Conservation (phyloP, 2,888 invertebrate genomes). For the Thymelicus sylvestris region DNA sequence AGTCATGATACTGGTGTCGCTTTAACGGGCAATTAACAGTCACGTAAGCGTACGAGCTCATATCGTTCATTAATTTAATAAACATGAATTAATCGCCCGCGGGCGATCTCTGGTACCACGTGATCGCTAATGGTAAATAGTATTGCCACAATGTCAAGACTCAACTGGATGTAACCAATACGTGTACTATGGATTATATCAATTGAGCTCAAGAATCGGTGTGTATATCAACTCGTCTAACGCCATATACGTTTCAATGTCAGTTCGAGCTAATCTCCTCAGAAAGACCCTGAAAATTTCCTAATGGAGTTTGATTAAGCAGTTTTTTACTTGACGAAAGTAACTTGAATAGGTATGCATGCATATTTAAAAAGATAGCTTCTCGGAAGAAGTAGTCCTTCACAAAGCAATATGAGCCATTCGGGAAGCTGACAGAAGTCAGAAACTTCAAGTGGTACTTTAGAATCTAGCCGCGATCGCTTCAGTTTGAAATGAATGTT, state of each 20-base stretch:
- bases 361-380: constrained; percentile 16
- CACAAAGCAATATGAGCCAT: constrained; percentile 26
- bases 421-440: constrained; percentile 23
- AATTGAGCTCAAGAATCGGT: constrained; percentile 53
- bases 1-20: constrained; percentile 31
- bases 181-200: constrained; percentile 59
- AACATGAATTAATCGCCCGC: constrained; percentile 75
- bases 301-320: constrained; percentile 5
- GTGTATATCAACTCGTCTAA: constrained; percentile 30
- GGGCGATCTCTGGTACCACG: constrained; percentile 56
- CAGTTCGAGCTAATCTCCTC: constrained; percentile 19
- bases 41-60: constrained; percentile 47
- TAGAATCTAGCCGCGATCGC: constrained; percentile 19
- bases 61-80: constrained; percentile 79
- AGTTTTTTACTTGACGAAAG: constrained; percentile 6
- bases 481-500: constrained; percentile 25
- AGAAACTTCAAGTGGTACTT: constrained; percentile 12
- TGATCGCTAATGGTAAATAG: constrained; percentile 66
- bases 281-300: constrained; percentile 3
- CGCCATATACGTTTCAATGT: constrained; percentile 37
- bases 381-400: constrained; percentile 16
- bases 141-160: constrained; percentile 68
- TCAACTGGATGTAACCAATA: constrained; percentile 71
- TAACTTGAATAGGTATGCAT: constrained; percentile 24
- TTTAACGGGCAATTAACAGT: constrained; percentile 46